Evolutionary conservation across 1,140 invertebrate species (phyloP).

Genomic region (Heliothis subflexa): DNA sequence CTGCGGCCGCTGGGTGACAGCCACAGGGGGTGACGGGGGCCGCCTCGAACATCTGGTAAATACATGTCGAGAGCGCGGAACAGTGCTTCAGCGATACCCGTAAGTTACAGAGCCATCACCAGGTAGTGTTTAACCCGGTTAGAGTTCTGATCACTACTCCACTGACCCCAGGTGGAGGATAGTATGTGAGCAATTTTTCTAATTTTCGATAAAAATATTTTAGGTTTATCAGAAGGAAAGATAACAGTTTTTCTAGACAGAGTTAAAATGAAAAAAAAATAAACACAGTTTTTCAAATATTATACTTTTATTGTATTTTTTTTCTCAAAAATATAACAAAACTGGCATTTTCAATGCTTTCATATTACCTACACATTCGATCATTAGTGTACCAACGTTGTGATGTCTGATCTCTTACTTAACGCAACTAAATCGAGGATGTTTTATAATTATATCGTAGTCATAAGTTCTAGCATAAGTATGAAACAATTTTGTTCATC

Average conservation of each 20-base stretch:
- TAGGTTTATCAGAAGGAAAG: background rate
- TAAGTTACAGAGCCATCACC: no score
- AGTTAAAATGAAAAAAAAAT: background rate
- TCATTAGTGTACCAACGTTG: slow-evolving; percentile 20
- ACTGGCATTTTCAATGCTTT: slow-evolving; percentile 54
- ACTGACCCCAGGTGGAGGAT: no score
- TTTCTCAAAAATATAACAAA: slow-evolving; percentile 48
- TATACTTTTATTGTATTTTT: slow-evolving; percentile 43
- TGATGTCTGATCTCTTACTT: slow-evolving; percentile 27
- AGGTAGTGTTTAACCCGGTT: no score
- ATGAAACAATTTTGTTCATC: slow-evolving; percentile 2
- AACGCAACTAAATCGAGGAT: background rate
- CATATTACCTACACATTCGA: slow-evolving; percentile 38
- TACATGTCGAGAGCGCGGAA: no score
- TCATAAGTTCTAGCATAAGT: background rate
- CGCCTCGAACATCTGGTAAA: no score
- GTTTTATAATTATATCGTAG: background rate
- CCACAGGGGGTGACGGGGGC: no score
- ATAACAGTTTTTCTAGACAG: background rate
- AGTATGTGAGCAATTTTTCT: no score
- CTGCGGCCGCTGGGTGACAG: no score
- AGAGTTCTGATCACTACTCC: no score
- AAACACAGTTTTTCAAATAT: slow-evolving; percentile 10
- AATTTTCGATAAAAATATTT: background rate
- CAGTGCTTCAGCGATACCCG: no score